These are phyloP conservation scores for Dromius quadrimaculatus DNA, from an alignment of 2,888 invertebrate species.

Conservation along the genomic window DNA sequence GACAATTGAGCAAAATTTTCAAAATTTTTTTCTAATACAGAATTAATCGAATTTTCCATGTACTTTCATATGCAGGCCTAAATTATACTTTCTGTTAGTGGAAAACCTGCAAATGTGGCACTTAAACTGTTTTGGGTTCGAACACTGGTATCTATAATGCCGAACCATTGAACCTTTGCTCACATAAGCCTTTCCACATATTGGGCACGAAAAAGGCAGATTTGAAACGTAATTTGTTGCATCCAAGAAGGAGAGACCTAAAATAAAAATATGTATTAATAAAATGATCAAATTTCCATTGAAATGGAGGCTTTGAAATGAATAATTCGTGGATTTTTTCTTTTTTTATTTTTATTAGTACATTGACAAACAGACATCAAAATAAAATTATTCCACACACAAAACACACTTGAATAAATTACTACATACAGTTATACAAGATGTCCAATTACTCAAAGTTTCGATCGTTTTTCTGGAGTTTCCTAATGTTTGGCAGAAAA, in stretches of 20 bases:
- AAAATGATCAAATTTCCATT: no score
- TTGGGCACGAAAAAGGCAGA: constrained; percentile 8
- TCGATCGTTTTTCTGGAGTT: no score
- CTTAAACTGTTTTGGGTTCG: constrained; percentile 28
- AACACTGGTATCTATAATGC: constrained; percentile 33
- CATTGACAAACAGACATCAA: background rate
- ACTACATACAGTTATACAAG: no score
- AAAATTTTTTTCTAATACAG: constrained; percentile 6
- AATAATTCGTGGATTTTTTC: background rate
- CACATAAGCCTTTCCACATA: constrained; percentile 18
- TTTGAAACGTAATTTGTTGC: constrained; percentile 12
- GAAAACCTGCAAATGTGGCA: constrained; percentile 16
- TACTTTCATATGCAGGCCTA: constrained; percentile 32
- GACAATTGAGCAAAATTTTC: no score
- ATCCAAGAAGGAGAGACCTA: constrained; percentile 1
- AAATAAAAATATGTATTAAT: constrained; percentile 19
- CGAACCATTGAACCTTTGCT: constrained; percentile 36
- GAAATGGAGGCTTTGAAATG: background rate
- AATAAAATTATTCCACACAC: no score
- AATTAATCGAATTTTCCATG: background rate
- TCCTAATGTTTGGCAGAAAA: no score
- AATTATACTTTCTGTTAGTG: constrained; percentile 34
- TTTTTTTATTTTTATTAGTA: constrained; percentile 6
- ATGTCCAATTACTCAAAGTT: no score
- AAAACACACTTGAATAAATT: no score